Evolutionary conservation across 2,797 vertebrate species (phyloP).

Genomic region (Anableps anableps): DNA sequence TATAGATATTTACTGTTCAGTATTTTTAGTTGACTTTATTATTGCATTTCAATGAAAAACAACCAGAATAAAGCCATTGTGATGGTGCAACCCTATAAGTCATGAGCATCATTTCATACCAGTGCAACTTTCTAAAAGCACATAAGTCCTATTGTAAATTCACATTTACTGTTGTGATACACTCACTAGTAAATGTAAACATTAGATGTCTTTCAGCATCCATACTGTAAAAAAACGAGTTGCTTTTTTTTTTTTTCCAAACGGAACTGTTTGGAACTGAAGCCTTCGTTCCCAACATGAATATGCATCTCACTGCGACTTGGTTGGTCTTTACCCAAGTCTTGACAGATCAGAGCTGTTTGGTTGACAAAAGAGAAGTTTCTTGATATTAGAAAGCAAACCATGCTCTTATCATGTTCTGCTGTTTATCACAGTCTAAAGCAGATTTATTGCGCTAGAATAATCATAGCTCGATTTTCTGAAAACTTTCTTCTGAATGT

Average conservation of each 20-base stretch:
- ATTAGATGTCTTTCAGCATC: neutral
- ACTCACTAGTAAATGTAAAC: neutral
- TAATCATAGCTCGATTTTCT: neutral
- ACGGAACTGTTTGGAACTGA: neutral
- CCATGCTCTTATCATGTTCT: neutral
- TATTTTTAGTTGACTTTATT: constrained; percentile 27
- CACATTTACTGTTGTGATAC: neutral
- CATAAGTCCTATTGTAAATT: neutral
- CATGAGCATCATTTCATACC: neutral
- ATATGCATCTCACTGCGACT: neutral
- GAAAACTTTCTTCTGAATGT: neutral
- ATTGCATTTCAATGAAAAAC: constrained; percentile 22
- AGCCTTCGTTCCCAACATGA: neutral
- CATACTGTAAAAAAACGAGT: neutral
- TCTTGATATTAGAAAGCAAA: neutral
- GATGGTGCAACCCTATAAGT: neutral
- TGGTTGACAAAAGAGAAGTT: neutral
- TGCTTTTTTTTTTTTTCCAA: neutral
- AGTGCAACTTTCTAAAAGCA: neutral
- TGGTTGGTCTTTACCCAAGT: neutral
- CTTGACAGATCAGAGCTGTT: neutral
- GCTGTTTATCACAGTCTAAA: neutral
- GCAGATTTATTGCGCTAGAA: neutral
- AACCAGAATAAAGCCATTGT: constrained; percentile 28
- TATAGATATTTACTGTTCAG: constrained; percentile 44